Evolutionary conservation across 1,140 invertebrate genomes (phyloP).

Genomic region (Drosophila albomicans): DNA sequence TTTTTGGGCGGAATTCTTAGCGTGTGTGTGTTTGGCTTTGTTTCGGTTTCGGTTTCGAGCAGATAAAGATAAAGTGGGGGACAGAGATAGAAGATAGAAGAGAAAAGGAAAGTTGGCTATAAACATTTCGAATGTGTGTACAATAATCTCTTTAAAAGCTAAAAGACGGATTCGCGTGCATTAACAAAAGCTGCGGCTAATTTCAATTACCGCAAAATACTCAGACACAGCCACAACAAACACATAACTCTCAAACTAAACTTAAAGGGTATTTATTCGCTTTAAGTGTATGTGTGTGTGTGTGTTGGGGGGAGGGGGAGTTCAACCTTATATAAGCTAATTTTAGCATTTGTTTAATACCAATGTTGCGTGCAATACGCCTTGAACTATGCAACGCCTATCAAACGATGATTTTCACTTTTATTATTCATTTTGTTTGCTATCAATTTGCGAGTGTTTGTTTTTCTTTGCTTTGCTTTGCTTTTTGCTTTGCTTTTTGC

Average conservation of each 20-base stretch:
- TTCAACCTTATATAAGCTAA: conserved; percentile 43
- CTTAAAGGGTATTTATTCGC: not conserved
- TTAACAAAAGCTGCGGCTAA: conserved; percentile 40
- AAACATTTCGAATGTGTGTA: conserved; percentile 48
- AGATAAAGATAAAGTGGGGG: conserved; percentile 18
- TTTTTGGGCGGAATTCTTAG: conserved; percentile 84
- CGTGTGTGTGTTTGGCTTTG: conserved; percentile 61
- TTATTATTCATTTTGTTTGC: conserved; percentile 25
- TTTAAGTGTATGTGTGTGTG: conserved; percentile 11
- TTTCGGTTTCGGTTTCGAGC: conserved; percentile 3
- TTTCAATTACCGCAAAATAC: conserved; percentile 32
- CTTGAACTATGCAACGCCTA: conserved; percentile 68
- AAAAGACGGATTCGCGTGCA: conserved; percentile 53
- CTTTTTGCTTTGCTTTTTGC: conserved; percentile 53
- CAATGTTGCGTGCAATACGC: conserved; percentile 67
- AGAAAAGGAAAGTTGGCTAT: conserved; percentile 19
- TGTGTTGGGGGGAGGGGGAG: not conserved
- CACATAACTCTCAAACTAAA: conserved; percentile 3
- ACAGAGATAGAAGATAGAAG: conserved; percentile 26
- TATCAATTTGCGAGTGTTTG: conserved; percentile 52
- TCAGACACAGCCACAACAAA: conserved; percentile 34
- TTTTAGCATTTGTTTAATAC: conserved; percentile 46
- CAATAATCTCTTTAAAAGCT: conserved; percentile 54
- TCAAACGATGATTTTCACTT: conserved; percentile 33
- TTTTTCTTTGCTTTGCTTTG: conserved; percentile 48